Evolutionary conservation across 2,888 invertebrate species (phyloP).

Genomic region (Erynnis tages): DNA sequence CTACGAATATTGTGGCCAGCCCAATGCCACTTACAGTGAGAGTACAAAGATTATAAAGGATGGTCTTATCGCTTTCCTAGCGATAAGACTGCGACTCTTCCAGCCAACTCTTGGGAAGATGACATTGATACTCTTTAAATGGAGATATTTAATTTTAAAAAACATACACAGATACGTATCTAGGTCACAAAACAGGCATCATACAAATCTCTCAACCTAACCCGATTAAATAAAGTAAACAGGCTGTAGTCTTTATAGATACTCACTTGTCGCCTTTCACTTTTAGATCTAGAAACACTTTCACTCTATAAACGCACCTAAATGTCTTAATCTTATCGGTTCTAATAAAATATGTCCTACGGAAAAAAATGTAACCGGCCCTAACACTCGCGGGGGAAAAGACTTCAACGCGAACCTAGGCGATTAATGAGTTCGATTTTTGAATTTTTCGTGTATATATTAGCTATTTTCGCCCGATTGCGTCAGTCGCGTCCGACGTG

Average conservation of each 20-base stretch:
- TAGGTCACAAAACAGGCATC: constrained; percentile 46
- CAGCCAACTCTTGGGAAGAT: no score
- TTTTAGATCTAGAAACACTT: constrained; percentile 68
- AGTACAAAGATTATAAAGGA: no score
- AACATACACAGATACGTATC: constrained; percentile 27
- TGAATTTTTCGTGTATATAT: constrained; percentile 38
- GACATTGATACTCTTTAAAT: no score
- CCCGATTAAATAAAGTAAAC: constrained; percentile 49
- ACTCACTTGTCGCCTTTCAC: constrained; percentile 69
- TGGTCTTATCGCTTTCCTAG: no score
- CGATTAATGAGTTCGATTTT: constrained; percentile 32
- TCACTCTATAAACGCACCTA: constrained; percentile 52
- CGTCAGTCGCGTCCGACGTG: constrained; percentile 46
- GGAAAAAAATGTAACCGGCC: background rate
- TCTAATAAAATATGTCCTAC: background rate
- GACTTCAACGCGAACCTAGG: constrained; percentile 2
- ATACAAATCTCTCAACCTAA: constrained; percentile 43
- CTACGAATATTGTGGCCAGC: no score
- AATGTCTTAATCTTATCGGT: constrained; percentile 19
- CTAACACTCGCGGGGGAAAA: constrained; percentile 1
- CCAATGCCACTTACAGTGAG: no score
- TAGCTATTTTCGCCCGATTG: constrained; percentile 36
- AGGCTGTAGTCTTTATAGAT: constrained; percentile 45
- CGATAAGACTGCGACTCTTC: no score
- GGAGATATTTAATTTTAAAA: no score